Evolutionary conservation across 1,140 invertebrate genomes (phyloP), one percentile per base, ranked within the genome.

Genomic region (Campoletis sonorensis): DNA sequence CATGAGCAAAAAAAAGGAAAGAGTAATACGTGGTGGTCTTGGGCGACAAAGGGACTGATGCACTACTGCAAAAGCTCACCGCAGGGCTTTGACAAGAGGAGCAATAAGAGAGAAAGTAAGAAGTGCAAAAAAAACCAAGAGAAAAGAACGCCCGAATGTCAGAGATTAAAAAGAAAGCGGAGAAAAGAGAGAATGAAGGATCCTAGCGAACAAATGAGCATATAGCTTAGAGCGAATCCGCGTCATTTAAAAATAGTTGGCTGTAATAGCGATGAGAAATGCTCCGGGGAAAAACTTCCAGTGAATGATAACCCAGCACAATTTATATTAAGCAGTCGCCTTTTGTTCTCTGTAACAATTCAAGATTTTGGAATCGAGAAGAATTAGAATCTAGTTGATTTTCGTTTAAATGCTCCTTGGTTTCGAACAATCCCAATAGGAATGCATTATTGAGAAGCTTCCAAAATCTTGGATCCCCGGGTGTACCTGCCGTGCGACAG

Each of bases 151-250:
- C 23, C 23, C 61, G 51, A 85, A 67, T 72, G 79, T 40, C 37
- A 81, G 33, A 71, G 84, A 86, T 88, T 86, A 84, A 87, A 87
- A 88, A 85, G 86, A 84, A 85, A 82, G 18, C 18, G 7, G 7
- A 2, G 30, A 33, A 33, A 7, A 33, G 30, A 33, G 30, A 33
- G 30, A 33, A 11, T 1, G 40, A 13, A 45, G 40, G 40, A 45
- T 45, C 40, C 71, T 49, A 45, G 78, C 78, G 84, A 86, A 87
- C 84, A 88, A 89, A 89, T 87, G 86, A 87, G 85, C 88, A 89
- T 86, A 67, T 45, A 45, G 86, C 87, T 88, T 79, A 45, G 81
- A 83, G 84, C 84, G 83, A 40, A 83, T 82, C 81, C 84, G 80
- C 68, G 67, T 85, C 71, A 73, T 82, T 76, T 81, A 77, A n/a